Conservation (phyloP, 2,113 vertebrate species). For the Notothenia coriiceps region DNA sequence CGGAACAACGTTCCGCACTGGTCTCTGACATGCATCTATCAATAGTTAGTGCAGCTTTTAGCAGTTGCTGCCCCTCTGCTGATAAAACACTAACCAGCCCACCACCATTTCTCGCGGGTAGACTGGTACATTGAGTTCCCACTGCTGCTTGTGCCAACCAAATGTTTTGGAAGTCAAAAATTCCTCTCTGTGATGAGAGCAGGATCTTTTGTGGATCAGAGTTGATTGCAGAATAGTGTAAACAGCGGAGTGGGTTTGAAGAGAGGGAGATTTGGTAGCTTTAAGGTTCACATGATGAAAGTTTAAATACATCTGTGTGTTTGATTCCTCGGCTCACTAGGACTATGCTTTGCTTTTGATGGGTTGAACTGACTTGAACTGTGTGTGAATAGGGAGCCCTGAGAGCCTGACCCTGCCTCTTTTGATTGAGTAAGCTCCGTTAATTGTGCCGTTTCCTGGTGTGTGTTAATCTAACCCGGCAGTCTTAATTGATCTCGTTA, state of each 20-base stretch:
- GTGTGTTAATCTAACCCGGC: slow-evolving; percentile 72
- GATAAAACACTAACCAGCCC: slow-evolving; percentile 18
- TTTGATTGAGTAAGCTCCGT: slow-evolving; percentile 44
- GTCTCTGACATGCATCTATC: slow-evolving; percentile 53
- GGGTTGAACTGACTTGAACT: slow-evolving; percentile 12
- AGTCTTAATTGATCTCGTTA: slow-evolving; percentile 81
- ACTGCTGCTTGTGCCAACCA: slow-evolving; percentile 21
- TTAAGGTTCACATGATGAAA: slow-evolving; percentile 19
- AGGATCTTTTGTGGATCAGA: slow-evolving; percentile 11
- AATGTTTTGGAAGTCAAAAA: slow-evolving; percentile 44
- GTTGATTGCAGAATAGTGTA: neutral
- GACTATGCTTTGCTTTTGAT: slow-evolving; percentile 12
- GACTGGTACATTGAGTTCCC: slow-evolving; percentile 29
- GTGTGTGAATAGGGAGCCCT: neutral
- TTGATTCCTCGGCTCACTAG: neutral
- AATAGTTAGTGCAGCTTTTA: slow-evolving; percentile 61
- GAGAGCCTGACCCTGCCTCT: slow-evolving; percentile 19
- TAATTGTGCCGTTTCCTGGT: slow-evolving; percentile 49
- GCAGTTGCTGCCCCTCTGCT: slow-evolving; percentile 32
- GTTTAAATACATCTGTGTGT: slow-evolving; percentile 7
- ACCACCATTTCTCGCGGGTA: slow-evolving; percentile 8
- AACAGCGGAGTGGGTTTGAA: neutral
- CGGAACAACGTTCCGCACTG: slow-evolving; percentile 14
- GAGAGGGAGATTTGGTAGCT: slow-evolving; percentile 27
- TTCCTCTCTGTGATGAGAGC: slow-evolving; percentile 20